Evolutionary conservation across 92 coral and sea anemone genomes (phyloP).

Genomic region (Meandrina meandrites): DNA sequence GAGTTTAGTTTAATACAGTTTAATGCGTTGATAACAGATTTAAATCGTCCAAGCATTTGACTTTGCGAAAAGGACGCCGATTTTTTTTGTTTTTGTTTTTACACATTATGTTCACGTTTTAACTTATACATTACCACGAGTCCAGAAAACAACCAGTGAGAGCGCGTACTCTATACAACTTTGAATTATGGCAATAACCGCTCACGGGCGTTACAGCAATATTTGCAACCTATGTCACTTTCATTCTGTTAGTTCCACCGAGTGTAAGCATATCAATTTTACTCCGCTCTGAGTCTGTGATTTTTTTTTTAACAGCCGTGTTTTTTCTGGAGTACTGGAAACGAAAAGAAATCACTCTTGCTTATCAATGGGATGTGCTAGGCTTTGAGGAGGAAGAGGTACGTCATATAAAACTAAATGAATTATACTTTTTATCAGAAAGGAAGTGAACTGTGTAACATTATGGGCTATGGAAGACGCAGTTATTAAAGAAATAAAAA

Average conservation of each 20-base stretch:
- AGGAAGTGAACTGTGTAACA: neutral
- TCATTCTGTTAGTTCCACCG: neutral
- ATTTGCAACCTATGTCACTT: no score
- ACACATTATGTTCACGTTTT: no score
- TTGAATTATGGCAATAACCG: neutral
- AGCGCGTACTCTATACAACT: neutral
- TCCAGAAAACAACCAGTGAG: no score
- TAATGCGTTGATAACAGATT: neutral
- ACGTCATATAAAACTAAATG: neutral
- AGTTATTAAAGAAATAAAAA: no score
- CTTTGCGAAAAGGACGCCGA: neutral
- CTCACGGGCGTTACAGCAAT: neutral
- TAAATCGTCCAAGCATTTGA: neutral
- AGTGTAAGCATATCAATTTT: neutral
- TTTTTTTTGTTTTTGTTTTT: no score
- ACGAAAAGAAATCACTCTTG: constrained; percentile 83
- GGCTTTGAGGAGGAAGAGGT: constrained; percentile 90
- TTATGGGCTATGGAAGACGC: no score
- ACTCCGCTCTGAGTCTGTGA: neutral
- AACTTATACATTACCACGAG: no score
- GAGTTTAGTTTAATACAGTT: constrained; percentile 8
- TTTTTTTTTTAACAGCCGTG: constrained; percentile 65
- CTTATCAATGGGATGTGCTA: constrained; percentile 83
- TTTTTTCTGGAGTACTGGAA: constrained; percentile 94
- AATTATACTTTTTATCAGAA: neutral